Base-by-base conservation (phyloP, 1,140 invertebrate genomes). In the Campoletis sonorensis region DNA sequence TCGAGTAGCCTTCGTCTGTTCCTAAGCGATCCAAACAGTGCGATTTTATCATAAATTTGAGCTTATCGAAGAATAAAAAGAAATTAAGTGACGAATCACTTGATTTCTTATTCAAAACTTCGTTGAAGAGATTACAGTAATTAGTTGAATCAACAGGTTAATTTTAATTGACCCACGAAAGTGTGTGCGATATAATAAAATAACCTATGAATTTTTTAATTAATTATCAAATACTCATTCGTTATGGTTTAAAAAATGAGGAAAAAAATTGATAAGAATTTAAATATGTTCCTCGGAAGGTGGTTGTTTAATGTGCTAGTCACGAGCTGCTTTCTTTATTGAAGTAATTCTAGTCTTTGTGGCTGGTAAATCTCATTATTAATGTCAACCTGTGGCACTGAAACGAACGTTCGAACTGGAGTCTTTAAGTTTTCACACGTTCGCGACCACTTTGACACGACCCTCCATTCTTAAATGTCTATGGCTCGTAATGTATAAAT, bases 331-430 rank as follows among this genome's bases (percentile, higher is more conserved):
- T 8, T 54, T 54, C 18, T 54, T 54, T 54, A 54, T 54, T 11
- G 16, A n/a, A 54, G 51, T n/a, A 54, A 21, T n/a, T 54, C 40
- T 54, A 18, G 16, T 54, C 18, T 16, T 7, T 54, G 51, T 54
- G 16, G 1, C 1, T 5, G 51, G 51, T 4, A 54, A 54, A 54
- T 54, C 51, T 54, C 51, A 21, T 54, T 54, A 54, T 54, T 54
- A 54, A 54, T 54, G 16, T 54, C 51, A 54, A 54, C 51, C 51
- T 54, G 51, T 54, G 51, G 51, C 51, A n/a, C 51, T n/a, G 16
- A 18, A 54, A 21, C n/a, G 51, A 54, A n/a, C 51, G n/a, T 1
- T 21, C 51, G n/a, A 54, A n/a, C n/a, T 21, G 18, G 51, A 16
- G 51, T 54, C n/a, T 54, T 54, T 21, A 11, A 18, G 51, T 54